These are phyloP conservation scores for Fragum sueziense DNA, from an alignment of 2,888 invertebrate genomes.

Conservation along the genomic window DNA sequence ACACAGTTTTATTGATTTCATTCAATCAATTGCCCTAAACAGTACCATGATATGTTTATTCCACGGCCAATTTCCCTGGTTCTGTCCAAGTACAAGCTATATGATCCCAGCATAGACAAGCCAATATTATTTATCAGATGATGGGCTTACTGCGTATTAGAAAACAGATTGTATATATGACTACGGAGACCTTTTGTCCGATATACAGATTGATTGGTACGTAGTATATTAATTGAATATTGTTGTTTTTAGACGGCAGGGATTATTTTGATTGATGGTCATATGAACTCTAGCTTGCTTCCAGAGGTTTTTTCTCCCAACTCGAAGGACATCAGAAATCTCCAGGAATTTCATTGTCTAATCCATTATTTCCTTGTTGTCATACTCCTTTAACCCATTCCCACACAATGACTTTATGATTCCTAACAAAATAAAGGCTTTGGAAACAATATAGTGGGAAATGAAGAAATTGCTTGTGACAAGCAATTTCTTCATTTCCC, in stretches of 20 bases:
- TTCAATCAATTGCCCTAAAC: background rate
- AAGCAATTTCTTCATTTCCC: background rate
- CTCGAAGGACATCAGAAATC: background rate
- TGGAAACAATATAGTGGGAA: background rate
- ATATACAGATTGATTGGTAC: conserved; percentile 12
- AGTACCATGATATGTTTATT: background rate
- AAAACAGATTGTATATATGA: conserved; percentile 17
- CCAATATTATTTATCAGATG: background rate
- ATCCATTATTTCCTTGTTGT: background rate
- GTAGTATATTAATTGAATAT: conserved; percentile 23
- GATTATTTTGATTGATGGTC: conserved; percentile 17
- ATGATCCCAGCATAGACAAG: background rate
- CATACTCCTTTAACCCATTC: background rate
- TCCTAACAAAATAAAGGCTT: too few species aligned
- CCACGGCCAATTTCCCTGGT: background rate
- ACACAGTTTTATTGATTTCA: too few species aligned
- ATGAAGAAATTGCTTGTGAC: background rate
- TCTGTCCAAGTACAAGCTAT: background rate
- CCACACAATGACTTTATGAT: background rate
- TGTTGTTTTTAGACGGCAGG: conserved; percentile 14
- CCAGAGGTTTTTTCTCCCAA: background rate
- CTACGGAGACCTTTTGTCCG: background rate
- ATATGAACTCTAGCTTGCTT: conserved; percentile 10
- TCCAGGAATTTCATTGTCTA: background rate
- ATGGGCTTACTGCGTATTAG: conserved; percentile 6